A percentile compares a stretch with the other conserved stretches of the same genome.
Evolutionary conservation across 2,797 vertebrate genomes (phyloP).

Genomic region (Bradypodion ventrale): DNA sequence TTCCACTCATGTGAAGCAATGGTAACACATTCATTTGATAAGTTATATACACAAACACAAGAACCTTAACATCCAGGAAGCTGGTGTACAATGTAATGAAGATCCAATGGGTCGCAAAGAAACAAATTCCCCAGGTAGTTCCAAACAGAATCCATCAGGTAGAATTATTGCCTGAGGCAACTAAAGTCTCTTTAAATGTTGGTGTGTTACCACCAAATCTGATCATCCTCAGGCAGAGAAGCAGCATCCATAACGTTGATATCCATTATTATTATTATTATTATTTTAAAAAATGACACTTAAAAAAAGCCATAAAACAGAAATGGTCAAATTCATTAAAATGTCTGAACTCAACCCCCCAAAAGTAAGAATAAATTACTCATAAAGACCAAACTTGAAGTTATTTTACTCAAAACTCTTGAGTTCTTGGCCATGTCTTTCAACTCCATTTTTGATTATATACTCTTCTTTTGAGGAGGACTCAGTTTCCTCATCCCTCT

Average conservation of each 20-base stretch:
- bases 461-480: slow-evolving; percentile 91
- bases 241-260: slow-evolving; percentile 61
- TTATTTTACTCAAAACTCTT: slow-evolving; percentile 69
- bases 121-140: slow-evolving; percentile 53
- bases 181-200: slow-evolving; percentile 42
- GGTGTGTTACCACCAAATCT: slow-evolving; percentile 58
- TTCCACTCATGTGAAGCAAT: slow-evolving; percentile 70
- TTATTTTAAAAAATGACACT: slow-evolving; percentile 59
- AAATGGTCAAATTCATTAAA: slow-evolving; percentile 69
- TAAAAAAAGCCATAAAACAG: slow-evolving; percentile 70
- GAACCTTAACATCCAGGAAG: slow-evolving; percentile 70
- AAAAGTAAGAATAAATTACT: slow-evolving; percentile 63
- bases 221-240: slow-evolving; percentile 57
- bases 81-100: slow-evolving; percentile 70
- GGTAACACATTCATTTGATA: slow-evolving; percentile 73
- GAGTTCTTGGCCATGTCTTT: slow-evolving; percentile 64
- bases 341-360: slow-evolving; percentile 66
- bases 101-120: slow-evolving; percentile 63
- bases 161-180: slow-evolving; percentile 49
- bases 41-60: slow-evolving; percentile 76
- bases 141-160: slow-evolving; percentile 54
- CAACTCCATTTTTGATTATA: slow-evolving; percentile 80
- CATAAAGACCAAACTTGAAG: slow-evolving; percentile 69
- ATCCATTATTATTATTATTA: slow-evolving; percentile 51
- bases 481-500: slow-evolving; percentile 97